Evolutionary conservation across 1,140 invertebrate genomes (phyloP), one percentile per base, ranked within the genome.

Genomic region (Hyphantria cunea): DNA sequence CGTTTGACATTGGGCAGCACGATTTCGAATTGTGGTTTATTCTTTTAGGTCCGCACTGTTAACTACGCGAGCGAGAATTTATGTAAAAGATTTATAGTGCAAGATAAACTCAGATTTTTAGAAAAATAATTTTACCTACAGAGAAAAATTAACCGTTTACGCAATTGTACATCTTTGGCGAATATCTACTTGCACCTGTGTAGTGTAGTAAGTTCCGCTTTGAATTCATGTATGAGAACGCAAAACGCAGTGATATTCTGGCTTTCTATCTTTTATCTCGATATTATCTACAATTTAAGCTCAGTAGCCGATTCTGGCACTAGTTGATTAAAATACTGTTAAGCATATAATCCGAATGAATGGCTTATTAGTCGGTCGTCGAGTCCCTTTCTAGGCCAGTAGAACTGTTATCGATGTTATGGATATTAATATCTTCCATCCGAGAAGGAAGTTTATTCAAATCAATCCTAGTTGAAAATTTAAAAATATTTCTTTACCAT

Each of bases 211-310:
- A 58, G 64, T 65, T 68, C 66, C 70, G 71, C 72, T 81, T 76
- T 64, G 64, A 76, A 73, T 82, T 78, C 78, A 74, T 50, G 5
- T 25, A 25, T 78, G 77, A 77, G 72, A 55, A 69, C 75, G 83
- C 86, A 83, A 87, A 89, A 87, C 83, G 72, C 84, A 76, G 83
- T 84, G 76, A 73, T 78, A 72, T 68, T 83, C 65, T 75, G 75
- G 76, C 84, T 89, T 89, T 89, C 83, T 83, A 86, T 76, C 82
- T 80, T 76, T 84, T 87, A 87, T 86, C 82, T 80, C 66, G 62
- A 72, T 71, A 87, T 83, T 83, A 67, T 63, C 74, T 70, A 62
- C 76, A 62, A 73, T 80, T 78, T 79, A 70, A 69, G 78, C 69
- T 76, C 78, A 68, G 73, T 78, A 75, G 73, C 66, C 66, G 71